A percentile compares a stretch with the other conserved stretches of the same genome.
phyloP scores from a whole-genome alignment of 2,797 vertebrate genomes.

The Austrolebias charrua region DNA sequence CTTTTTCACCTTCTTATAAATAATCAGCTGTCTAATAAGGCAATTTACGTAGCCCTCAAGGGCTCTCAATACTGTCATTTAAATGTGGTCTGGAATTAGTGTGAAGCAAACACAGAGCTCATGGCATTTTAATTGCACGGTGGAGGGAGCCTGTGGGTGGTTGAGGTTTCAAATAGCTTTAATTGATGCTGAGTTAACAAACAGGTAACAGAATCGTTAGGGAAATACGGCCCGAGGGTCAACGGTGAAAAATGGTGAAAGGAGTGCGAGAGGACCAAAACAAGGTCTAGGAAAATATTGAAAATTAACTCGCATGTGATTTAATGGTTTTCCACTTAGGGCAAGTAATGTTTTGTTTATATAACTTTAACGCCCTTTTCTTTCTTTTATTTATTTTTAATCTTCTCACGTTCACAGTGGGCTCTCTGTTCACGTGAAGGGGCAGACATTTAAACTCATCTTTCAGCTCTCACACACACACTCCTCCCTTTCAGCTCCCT shows the following conservation, averaged over 20 bases:
- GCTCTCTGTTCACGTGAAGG: conserved; percentile 5
- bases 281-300: conserved; percentile 6
- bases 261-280: conserved; percentile 34
- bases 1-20: conserved; percentile 67
- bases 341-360: not conserved
- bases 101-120: conserved; percentile 59
- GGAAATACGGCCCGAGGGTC: conserved; percentile 45
- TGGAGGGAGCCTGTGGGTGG: conserved; percentile 57
- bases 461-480: not conserved
- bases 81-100: conserved; percentile 52
- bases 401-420: conserved; percentile 6
- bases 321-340: conserved; percentile 9
- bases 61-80: conserved; percentile 47
- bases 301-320: not conserved
- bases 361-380: not conserved
- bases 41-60: conserved; percentile 50
- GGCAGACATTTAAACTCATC: not conserved
- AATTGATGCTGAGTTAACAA: conserved; percentile 67
- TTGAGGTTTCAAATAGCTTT: conserved; percentile 69
- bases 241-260: conserved; percentile 20
- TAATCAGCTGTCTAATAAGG: conserved; percentile 59
- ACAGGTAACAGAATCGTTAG: conserved; percentile 67
- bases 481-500: conserved; percentile 1
- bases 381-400: not conserved
- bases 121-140: conserved; percentile 63